A percentile compares a stretch with the other conserved stretches of the same genome.
phyloP scores from a whole-genome alignment of 2,888 invertebrate species.

The Sarcophaga carnaria region DNA sequence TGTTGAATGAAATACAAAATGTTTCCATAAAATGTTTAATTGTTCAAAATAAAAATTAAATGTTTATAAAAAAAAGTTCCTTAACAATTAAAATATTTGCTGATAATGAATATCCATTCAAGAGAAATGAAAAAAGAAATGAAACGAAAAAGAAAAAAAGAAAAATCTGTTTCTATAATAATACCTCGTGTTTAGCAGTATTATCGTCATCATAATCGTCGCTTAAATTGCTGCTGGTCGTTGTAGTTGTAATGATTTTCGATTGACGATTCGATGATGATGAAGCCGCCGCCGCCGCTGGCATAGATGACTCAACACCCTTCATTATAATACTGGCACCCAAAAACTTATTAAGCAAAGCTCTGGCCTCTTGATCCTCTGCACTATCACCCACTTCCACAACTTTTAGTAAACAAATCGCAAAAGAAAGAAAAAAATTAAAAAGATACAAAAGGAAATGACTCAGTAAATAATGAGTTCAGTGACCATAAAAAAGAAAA shows the following conservation, averaged over 20 bases:
- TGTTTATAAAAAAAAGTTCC: too few species aligned
- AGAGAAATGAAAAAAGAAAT: background rate
- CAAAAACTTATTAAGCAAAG: slow-evolving; percentile 91
- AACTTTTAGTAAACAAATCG: slow-evolving; percentile 82
- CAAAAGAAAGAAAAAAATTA: slow-evolving; percentile 22
- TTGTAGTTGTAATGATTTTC: slow-evolving; percentile 72
- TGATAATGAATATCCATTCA: background rate
- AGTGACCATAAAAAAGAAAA: background rate
- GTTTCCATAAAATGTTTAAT: too few species aligned
- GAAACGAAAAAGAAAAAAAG: background rate
- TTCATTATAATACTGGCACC: slow-evolving; percentile 91
- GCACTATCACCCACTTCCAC: slow-evolving; percentile 85
- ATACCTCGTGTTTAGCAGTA: slow-evolving; percentile 77
- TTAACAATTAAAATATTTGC: background rate
- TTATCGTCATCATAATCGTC: slow-evolving; percentile 63
- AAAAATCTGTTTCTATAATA: slow-evolving; percentile 65
- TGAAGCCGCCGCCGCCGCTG: slow-evolving; percentile 70
- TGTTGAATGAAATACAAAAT: too few species aligned
- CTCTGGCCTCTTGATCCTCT: slow-evolving; percentile 88
- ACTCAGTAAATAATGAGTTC: slow-evolving; percentile 11
- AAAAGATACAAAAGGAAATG: background rate
- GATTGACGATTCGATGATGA: slow-evolving; percentile 70
- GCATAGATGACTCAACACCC: slow-evolving; percentile 85
- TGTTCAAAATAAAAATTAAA: too few species aligned
- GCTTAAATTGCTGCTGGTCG: slow-evolving; percentile 67